Conservation (phyloP, 1,140 invertebrate species). For the Danaus melanippus region DNA sequence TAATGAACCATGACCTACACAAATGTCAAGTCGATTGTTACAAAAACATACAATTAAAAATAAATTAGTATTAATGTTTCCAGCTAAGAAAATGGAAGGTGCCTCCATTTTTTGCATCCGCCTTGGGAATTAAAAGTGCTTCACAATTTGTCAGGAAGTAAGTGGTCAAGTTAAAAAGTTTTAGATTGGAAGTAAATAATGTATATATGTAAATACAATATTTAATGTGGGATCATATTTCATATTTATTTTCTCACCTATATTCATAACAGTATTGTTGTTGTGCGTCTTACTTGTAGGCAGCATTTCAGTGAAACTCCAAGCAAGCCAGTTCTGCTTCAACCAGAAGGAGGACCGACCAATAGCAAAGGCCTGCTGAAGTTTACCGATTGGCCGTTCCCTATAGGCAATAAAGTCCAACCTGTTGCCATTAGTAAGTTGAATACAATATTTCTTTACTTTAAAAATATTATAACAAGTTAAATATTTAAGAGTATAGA, state of each 20-base stretch:
- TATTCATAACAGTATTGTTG: too few species aligned
- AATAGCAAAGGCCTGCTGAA: slow-evolving; percentile 73
- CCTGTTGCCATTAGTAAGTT: slow-evolving; percentile 69
- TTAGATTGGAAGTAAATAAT: slow-evolving; percentile 1
- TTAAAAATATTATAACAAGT: too few species aligned
- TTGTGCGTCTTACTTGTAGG: slow-evolving; percentile 33
- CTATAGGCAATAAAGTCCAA: slow-evolving; percentile 71
- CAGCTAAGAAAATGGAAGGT: slow-evolving; percentile 70
- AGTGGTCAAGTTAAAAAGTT: slow-evolving; percentile 18
- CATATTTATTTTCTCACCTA: too few species aligned
- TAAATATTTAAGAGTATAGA: background rate
- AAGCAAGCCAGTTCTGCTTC: slow-evolving; percentile 64
- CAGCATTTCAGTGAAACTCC: slow-evolving; percentile 62
- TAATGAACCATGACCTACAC: background rate
- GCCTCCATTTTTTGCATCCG: slow-evolving; percentile 67
- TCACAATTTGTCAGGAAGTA: slow-evolving; percentile 60
- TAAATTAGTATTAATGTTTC: slow-evolving; percentile 16
- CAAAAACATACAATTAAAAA: background rate
- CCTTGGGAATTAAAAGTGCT: slow-evolving; percentile 61
- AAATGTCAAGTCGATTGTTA: background rate
- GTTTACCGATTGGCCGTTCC: slow-evolving; percentile 74
- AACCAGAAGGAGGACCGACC: slow-evolving; percentile 71
- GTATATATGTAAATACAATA: slow-evolving; percentile 1
- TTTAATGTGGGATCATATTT: background rate
- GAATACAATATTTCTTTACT: slow-evolving; percentile 6